Conservation (phyloP, 2,113 vertebrate species). For the Psittacula cyanocephala region DNA sequence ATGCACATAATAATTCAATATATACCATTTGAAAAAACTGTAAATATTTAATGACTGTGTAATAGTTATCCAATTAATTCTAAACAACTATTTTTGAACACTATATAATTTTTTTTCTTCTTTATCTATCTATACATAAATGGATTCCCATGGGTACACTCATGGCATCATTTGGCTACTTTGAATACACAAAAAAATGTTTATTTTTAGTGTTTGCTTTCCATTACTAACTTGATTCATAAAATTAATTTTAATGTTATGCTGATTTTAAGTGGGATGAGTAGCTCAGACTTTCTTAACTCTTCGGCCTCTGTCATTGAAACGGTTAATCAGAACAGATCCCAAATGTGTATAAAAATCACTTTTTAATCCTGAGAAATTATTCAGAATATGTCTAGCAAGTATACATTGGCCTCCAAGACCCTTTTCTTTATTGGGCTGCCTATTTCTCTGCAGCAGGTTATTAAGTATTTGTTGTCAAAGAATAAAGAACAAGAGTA, state of each 20-base stretch:
- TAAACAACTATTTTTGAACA: not conserved
- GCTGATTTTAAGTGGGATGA: not conserved
- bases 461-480: not conserved
- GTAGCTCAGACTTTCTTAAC: not conserved
- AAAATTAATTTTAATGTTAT: not conserved
- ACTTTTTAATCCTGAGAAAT: not conserved
- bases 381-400: not conserved
- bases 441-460: not conserved
- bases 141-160: not conserved
- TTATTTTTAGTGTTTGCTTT: not conserved
- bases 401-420: accelerated
- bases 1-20: not conserved
- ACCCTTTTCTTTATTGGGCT: not conserved
- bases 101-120: not conserved
- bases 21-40: not conserved
- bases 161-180: not conserved
- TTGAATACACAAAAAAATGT: not conserved
- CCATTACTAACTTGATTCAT: not conserved
- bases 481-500: not conserved
- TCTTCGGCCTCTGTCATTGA: not conserved
- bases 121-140: not conserved
- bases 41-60: not conserved
- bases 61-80: not conserved
- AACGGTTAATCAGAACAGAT: not conserved
- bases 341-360: not conserved